Evolutionary conservation across 2,888 invertebrate genomes (phyloP).

Genomic region (Dryobotodes eremita): DNA sequence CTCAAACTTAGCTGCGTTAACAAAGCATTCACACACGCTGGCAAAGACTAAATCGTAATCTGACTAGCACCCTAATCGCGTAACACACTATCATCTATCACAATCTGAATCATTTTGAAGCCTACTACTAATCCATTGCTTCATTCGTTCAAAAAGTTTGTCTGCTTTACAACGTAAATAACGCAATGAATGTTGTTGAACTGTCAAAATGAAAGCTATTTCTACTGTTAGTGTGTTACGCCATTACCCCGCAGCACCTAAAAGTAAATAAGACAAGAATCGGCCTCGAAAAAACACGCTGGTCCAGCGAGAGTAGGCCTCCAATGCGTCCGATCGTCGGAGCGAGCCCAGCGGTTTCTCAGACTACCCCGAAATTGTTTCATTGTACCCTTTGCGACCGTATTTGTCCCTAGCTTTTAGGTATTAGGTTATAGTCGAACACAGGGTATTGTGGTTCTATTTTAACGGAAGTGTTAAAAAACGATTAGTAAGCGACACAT

Average conservation of each 20-base stretch:
- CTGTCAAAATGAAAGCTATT: too few relatives aligned
- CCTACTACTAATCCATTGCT: too few relatives aligned
- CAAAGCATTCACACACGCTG: conserved; percentile 6
- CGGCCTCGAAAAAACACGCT: neutral
- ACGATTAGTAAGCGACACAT: conserved; percentile 83
- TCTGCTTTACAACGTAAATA: too few relatives aligned
- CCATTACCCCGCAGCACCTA: too few relatives aligned
- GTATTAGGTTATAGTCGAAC: conserved; percentile 88
- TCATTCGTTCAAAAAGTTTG: too few relatives aligned
- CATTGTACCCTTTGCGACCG: conserved; percentile 87
- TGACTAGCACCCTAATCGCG: neutral
- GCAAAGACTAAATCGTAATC: neutral
- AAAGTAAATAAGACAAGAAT: conserved; percentile 1
- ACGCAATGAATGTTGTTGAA: too few relatives aligned
- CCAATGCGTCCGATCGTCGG: conserved; percentile 47
- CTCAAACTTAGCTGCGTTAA: conserved; percentile 2
- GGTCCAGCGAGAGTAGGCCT: conserved; percentile 11
- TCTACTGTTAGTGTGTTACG: too few relatives aligned
- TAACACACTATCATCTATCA: too few relatives aligned
- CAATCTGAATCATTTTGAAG: too few relatives aligned
- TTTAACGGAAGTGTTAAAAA: conserved; percentile 87
- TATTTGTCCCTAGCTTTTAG: conserved; percentile 89
- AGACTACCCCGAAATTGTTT: conserved; percentile 65
- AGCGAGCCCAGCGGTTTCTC: conserved; percentile 33
- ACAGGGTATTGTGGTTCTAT: conserved; percentile 91